Evolutionary conservation across 1,140 invertebrate genomes (phyloP).

Genomic region (Teleopsis dalmanni): DNA sequence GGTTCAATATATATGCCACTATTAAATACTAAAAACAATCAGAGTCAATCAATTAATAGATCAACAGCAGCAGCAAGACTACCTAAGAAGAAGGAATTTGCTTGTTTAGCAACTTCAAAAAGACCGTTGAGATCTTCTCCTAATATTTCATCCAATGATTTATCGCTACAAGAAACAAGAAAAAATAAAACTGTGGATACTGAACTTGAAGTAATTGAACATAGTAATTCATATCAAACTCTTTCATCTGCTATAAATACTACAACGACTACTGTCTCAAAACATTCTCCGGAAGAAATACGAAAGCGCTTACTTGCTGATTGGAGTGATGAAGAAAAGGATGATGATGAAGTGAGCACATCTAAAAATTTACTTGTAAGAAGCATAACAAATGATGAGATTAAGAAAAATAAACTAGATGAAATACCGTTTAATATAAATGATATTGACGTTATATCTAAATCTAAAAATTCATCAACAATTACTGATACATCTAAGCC

Average conservation of each 20-base stretch:
- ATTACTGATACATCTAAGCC: neutral
- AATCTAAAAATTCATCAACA: neutral
- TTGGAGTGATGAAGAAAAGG: slow-evolving; percentile 34
- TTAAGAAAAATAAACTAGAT: neutral
- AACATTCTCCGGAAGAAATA: slow-evolving; percentile 9
- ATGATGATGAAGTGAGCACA: neutral
- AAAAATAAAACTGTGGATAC: neutral
- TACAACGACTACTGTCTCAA: neutral
- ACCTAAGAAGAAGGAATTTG: slow-evolving; percentile 4
- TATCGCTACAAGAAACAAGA: neutral
- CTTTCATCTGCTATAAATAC: neutral
- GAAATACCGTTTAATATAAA: neutral
- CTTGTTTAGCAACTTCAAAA: neutral
- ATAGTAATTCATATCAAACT: neutral
- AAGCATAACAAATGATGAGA: neutral
- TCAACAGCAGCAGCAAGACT: neutral
- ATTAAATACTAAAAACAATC: too few species aligned
- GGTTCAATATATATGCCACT: too few species aligned
- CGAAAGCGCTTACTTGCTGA: slow-evolving; percentile 30
- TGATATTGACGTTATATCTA: neutral
- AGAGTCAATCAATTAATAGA: too few species aligned
- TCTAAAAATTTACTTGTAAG: too few species aligned
- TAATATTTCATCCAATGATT: too few species aligned
- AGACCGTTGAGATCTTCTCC: too few species aligned
- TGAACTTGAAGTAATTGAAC: slow-evolving; percentile 1